Conservation (phyloP, 1,140 invertebrate species). For the Condylostylus longicornis region DNA sequence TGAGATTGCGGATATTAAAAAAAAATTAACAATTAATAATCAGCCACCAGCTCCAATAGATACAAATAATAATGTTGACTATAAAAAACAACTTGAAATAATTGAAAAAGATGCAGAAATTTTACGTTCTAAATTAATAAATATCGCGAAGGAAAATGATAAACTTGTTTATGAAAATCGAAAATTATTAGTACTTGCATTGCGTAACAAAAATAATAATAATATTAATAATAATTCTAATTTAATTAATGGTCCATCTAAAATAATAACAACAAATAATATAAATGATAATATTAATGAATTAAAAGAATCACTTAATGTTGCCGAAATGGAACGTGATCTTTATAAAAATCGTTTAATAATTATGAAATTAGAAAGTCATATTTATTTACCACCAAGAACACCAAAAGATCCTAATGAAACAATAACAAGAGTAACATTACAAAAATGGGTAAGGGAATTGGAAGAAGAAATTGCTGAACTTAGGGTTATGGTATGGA, state of each 20-base stretch:
- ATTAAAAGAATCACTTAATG: slow-evolving; percentile 18
- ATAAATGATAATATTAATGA: not conserved
- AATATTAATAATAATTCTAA: slow-evolving; percentile 9
- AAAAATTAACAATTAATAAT: slow-evolving; percentile 38
- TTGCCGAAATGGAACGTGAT: slow-evolving; percentile 20
- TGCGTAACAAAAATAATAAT: slow-evolving; percentile 15
- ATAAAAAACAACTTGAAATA: slow-evolving; percentile 54
- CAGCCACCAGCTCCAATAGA: slow-evolving; percentile 32
- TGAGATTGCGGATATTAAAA: slow-evolving; percentile 50
- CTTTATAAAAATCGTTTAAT: slow-evolving; percentile 20
- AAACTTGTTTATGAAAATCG: slow-evolving; percentile 56
- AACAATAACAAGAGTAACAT: slow-evolving; percentile 25
- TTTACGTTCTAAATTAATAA: slow-evolving; percentile 44
- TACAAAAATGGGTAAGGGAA: slow-evolving; percentile 30
- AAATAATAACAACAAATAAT: slow-evolving; percentile 3
- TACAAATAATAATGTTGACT: slow-evolving; percentile 44
- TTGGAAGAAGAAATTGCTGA: slow-evolving; percentile 29
- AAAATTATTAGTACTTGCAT: slow-evolving; percentile 34
- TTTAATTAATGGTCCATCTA: slow-evolving; percentile 13
- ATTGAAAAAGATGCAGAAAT: slow-evolving; percentile 56
- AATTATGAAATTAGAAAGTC: slow-evolving; percentile 20
- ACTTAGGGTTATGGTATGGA: slow-evolving; percentile 21
- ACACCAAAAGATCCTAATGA: slow-evolving; percentile 25
- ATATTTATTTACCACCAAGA: slow-evolving; percentile 18
- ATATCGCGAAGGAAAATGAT: slow-evolving; percentile 58